Evolutionary conservation across 2,113 vertebrate species (phyloP).

Genomic region (Callipepla californica): DNA sequence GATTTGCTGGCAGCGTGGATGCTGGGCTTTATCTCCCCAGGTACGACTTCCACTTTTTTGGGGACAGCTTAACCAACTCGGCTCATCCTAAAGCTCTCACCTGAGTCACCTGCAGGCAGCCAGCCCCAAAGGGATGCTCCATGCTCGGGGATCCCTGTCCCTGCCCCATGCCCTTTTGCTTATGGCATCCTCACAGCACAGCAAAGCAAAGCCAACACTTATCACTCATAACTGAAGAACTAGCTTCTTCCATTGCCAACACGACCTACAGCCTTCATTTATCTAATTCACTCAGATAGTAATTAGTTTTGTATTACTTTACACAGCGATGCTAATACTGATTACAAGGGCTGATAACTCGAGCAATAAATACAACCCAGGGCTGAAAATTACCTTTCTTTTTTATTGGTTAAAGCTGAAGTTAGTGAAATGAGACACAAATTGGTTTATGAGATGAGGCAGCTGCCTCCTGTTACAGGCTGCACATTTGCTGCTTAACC

Average conservation of each 20-base stretch:
- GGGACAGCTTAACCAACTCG: background rate
- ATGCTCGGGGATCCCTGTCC: background rate
- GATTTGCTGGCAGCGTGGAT: background rate
- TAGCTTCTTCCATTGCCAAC: background rate
- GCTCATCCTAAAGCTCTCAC: background rate
- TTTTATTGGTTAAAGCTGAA: conserved; percentile 29
- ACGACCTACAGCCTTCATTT: background rate
- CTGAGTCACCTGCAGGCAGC: background rate
- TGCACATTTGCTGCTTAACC: background rate
- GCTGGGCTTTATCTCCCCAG: background rate
- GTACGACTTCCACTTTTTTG: background rate
- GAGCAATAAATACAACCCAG: conserved; percentile 58
- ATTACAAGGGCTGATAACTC: conserved; percentile 71
- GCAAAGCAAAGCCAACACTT: background rate
- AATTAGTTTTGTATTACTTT: conserved; percentile 73
- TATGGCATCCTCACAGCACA: rapidly evolving
- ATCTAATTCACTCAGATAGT: conserved; percentile 43
- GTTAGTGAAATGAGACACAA: conserved; percentile 33
- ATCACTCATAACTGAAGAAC: background rate
- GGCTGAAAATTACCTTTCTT: conserved; percentile 64
- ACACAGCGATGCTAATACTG: conserved; percentile 58
- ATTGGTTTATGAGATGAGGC: conserved; percentile 39
- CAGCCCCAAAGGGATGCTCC: rapidly evolving
- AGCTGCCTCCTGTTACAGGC: conserved; percentile 23
- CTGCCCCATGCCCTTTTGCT: background rate